Evolutionary conservation across 2,797 vertebrate genomes (phyloP).

Genomic region (Euphonia xanthogaster): DNA sequence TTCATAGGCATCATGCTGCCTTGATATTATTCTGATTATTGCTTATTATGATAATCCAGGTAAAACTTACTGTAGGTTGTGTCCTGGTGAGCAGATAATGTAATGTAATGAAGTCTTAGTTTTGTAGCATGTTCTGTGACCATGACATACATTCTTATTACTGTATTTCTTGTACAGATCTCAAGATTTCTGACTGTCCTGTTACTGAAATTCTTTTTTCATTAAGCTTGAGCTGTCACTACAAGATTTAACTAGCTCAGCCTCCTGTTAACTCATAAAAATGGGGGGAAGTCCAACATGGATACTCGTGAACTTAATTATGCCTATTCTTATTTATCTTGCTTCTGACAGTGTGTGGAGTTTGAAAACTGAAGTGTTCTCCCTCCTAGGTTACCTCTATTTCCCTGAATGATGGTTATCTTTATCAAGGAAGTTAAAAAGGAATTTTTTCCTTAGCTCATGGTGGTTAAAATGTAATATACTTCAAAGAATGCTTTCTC

Average conservation of each 20-base stretch:
- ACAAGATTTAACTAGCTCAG: background rate
- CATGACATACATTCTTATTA: background rate
- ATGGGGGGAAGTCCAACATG: background rate
- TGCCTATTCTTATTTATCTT: background rate
- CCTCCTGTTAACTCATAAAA: background rate
- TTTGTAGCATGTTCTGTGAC: background rate
- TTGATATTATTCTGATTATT: background rate
- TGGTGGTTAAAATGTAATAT: background rate
- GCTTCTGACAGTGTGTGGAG: background rate
- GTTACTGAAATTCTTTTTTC: background rate
- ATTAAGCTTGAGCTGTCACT: background rate
- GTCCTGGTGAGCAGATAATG: background rate
- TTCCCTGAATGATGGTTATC: background rate
- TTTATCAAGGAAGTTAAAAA: background rate
- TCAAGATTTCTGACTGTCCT: background rate
- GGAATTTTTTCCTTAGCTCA: background rate
- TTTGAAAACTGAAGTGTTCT: background rate
- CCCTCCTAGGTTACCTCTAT: background rate
- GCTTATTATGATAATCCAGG: background rate
- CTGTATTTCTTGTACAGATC: background rate
- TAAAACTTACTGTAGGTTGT: background rate
- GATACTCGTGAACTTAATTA: rapidly evolving
- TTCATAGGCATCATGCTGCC: background rate
- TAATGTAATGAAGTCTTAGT: background rate
- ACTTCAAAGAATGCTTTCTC: background rate